These are phyloP conservation scores for Pammene fasciana DNA, from an alignment of 2,888 invertebrate species.

Conservation along the genomic window DNA sequence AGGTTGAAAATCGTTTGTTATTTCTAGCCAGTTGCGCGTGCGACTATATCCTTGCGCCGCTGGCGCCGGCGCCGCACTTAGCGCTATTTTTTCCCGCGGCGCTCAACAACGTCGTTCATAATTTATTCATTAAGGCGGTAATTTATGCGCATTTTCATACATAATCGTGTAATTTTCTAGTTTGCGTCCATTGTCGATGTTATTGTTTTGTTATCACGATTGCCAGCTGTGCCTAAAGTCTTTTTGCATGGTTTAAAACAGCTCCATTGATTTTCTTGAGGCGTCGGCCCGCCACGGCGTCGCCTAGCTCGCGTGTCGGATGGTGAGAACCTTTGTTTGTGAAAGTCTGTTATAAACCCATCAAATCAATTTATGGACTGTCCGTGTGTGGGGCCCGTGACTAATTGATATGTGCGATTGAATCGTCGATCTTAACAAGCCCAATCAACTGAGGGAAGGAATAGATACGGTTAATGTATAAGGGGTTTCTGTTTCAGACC, in stretches of 20 bases:
- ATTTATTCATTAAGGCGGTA: conserved; percentile 79
- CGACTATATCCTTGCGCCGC: conserved; percentile 71
- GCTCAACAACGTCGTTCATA: conserved; percentile 68
- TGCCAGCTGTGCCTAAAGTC: conserved; percentile 45
- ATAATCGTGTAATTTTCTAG: conserved; percentile 64
- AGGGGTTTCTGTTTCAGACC: neutral
- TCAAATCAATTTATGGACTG: conserved; percentile 43
- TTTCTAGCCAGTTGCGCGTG: conserved; percentile 61
- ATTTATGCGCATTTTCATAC: conserved; percentile 71
- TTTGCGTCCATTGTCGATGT: conserved; percentile 67
- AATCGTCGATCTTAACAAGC: conserved; percentile 27
- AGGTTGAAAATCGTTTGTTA: conserved; percentile 52
- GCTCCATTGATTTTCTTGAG: conserved; percentile 9
- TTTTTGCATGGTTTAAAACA: neutral
- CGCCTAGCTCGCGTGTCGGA: conserved; percentile 58
- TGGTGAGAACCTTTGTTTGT: conserved; percentile 58
- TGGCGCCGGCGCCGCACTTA: conserved; percentile 81
- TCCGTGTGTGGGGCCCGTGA: conserved; percentile 27
- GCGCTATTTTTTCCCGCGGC: conserved; percentile 77
- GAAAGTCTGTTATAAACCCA: conserved; percentile 49
- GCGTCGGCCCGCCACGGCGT: conserved; percentile 47
- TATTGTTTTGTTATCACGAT: conserved; percentile 57
- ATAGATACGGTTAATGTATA: conserved; percentile 8
- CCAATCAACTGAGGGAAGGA: conserved; percentile 20
- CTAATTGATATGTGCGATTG: conserved; percentile 29